Evolutionary conservation across 2,888 invertebrate species (phyloP).

Genomic region (Pammene aurita): DNA sequence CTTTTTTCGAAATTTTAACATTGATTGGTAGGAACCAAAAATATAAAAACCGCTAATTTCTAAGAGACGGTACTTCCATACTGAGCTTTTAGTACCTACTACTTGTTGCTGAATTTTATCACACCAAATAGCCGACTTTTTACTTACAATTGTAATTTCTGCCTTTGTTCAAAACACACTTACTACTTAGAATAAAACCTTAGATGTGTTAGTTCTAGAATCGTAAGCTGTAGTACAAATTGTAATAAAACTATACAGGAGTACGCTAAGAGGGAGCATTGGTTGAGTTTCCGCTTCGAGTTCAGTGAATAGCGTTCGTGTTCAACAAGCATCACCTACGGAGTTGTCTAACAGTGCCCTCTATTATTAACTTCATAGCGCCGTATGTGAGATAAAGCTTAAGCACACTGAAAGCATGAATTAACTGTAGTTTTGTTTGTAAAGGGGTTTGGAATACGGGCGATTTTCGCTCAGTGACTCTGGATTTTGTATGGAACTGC

Average conservation of each 20-base stretch:
- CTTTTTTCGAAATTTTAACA: too few relatives aligned
- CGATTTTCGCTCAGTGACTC: constrained; percentile 39
- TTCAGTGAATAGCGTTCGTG: constrained; percentile 54
- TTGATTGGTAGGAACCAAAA: too few relatives aligned
- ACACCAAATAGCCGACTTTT: too few relatives aligned
- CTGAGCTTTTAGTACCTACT: too few relatives aligned
- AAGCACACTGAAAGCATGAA: background rate
- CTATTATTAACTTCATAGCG: constrained; percentile 57
- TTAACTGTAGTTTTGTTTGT: background rate
- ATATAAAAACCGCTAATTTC: too few relatives aligned
- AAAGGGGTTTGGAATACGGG: background rate
- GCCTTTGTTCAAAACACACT: background rate
- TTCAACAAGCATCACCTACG: constrained; percentile 53
- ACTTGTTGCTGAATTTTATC: too few relatives aligned
- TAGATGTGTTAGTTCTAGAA: constrained; percentile 9
- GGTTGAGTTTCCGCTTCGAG: constrained; percentile 52
- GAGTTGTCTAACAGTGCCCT: constrained; percentile 50
- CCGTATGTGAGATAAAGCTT: constrained; percentile 43
- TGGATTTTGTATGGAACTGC: too few relatives aligned
- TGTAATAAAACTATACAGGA: constrained; percentile 10
- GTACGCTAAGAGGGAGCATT: constrained; percentile 37
- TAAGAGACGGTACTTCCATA: too few relatives aligned
- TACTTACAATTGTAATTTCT: too few relatives aligned
- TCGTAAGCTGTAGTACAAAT: constrained; percentile 19
- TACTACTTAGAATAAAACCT: background rate